Evolutionary conservation across 2,888 invertebrate species (phyloP), one percentile per base, ranked within the genome.

Genomic region (Clanis bilineata): DNA sequence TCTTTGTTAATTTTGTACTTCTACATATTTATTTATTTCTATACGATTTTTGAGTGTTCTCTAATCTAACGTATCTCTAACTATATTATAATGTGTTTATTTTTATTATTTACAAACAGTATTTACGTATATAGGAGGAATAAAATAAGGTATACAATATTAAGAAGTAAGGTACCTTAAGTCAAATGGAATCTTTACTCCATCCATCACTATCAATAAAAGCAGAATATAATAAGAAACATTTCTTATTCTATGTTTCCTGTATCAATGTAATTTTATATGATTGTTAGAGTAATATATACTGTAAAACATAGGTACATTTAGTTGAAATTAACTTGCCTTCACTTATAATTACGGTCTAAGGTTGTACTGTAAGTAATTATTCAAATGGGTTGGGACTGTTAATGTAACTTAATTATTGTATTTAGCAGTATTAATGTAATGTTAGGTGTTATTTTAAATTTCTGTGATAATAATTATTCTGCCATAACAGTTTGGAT

Each of bases 391-490:
- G 69, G 62, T 65, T 68, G 63, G 75, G 72, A 62, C 61, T 66
- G 66, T 64, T 69, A 51, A 61, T 69, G 57, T 66, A 67, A 66
- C 64, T 70, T 71, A 70, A 67, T 62, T 61, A 61, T 59, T 60
- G 41, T 69, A 66, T 72, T 68, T 65, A 71, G 73, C 74, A 78
- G 79, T 79, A 80, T 79, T 81, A 75, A 67, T 66, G 56, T 69
- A 71, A 69, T 69, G 71, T 70, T 69, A 70, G 62, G 64, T 71
- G 62, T 67, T 70, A 72, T 71, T 69, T 76, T 67, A 67, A 72
- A 71, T 70, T 68, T 77, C 85, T 85, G 85, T 85, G 85, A 85
- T 85, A 84, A 77, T 75, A 76, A 73, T 70, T 67, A 76, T 73
- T 80, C 72, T 76, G 79, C 82, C 81, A 79, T 76, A 73, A 64